Conservation (phyloP, 35 echinoderm and acorn worm species). For the Strongylocentrotus purpuratus region DNA sequence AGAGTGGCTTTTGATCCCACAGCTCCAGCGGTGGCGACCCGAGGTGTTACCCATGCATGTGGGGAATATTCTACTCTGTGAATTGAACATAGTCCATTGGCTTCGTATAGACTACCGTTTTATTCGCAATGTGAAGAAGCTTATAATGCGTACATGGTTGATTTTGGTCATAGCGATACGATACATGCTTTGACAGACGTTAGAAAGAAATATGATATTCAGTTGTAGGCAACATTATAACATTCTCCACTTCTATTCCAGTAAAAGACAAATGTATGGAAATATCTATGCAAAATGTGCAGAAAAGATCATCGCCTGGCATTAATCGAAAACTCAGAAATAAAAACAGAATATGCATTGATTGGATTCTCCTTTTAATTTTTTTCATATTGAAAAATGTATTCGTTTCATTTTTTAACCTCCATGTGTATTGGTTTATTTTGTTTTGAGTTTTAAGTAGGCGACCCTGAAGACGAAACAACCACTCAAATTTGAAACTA, state of each 20-base stretch:
- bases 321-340: not conserved
- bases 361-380: too few relatives aligned
- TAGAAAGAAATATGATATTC: not conserved
- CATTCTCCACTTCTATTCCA: not conserved
- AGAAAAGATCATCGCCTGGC: too few relatives aligned
- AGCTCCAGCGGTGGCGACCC: not conserved
- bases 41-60: not conserved
- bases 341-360: not conserved
- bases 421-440: too few relatives aligned
- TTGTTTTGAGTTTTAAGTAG: too few relatives aligned
- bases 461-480: too few relatives aligned
- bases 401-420: too few relatives aligned
- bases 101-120: too few relatives aligned
- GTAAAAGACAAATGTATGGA: not conserved
- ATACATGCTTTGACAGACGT: not conserved
- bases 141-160: too few relatives aligned
- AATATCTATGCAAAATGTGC: not conserved
- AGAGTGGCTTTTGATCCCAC: not conserved
- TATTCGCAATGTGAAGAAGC: too few relatives aligned
- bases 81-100: too few relatives aligned
- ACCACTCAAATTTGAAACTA: too few relatives aligned
- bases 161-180: not conserved
- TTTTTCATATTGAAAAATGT: too few relatives aligned
- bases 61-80: not conserved
- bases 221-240: not conserved